Evolutionary conservation across 1,140 invertebrate species (phyloP).

Genomic region (Drosophila novamexicana): DNA sequence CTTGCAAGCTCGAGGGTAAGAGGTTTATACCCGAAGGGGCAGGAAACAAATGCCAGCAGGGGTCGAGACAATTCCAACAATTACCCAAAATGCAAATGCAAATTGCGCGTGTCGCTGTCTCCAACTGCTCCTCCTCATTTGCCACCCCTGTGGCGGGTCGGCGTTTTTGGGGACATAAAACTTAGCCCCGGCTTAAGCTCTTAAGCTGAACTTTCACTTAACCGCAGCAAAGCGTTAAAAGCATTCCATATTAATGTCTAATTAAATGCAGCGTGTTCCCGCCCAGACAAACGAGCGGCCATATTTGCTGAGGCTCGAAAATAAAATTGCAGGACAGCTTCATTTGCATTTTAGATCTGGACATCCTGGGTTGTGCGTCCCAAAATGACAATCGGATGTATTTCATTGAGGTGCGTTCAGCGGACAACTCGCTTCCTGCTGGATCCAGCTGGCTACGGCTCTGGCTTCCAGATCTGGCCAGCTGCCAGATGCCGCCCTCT

Average conservation of each 20-base stretch:
- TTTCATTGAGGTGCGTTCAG: slow-evolving; percentile 59
- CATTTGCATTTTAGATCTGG: slow-evolving; percentile 77
- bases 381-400: slow-evolving; percentile 76
- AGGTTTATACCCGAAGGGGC: slow-evolving; percentile 2
- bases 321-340: slow-evolving; percentile 54
- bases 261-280: slow-evolving; percentile 66
- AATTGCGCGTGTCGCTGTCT: slow-evolving; percentile 51
- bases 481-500: slow-evolving; percentile 8
- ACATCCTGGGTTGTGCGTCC: slow-evolving; percentile 46
- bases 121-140: neutral
- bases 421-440: slow-evolving; percentile 32
- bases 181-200: slow-evolving; percentile 66
- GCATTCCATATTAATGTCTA: slow-evolving; percentile 68
- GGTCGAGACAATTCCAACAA: slow-evolving; percentile 26
- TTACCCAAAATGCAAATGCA: slow-evolving; percentile 62
- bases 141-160: neutral
- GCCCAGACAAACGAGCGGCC: neutral
- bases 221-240: slow-evolving; percentile 60
- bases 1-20: slow-evolving; percentile 3
- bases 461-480: neutral
- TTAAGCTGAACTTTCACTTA: slow-evolving; percentile 76
- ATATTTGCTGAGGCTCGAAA: slow-evolving; percentile 35
- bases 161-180: slow-evolving; percentile 53
- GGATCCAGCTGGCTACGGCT: neutral
- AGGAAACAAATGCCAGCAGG: slow-evolving; percentile 12